Conservation (phyloP, 2,888 invertebrate species). For the Crossocerus cetratus region DNA sequence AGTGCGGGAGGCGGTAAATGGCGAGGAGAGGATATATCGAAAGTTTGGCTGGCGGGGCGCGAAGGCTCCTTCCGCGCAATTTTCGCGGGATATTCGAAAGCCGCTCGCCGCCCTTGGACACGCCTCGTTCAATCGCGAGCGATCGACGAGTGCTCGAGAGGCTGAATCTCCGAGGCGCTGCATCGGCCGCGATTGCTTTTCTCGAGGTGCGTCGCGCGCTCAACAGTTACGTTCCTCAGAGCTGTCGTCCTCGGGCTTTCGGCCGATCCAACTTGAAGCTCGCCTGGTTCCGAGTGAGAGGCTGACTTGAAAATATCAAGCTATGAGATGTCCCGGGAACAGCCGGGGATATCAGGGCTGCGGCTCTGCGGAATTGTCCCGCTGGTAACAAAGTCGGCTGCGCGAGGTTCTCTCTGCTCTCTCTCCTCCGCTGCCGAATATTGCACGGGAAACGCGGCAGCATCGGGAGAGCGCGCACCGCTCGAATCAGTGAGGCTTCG, state of each 20-base stretch:
- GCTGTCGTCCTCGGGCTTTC: too few species aligned
- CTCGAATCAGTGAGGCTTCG: conserved; percentile 42
- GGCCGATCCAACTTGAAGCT: too few species aligned
- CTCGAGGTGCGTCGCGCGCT: conserved; percentile 32
- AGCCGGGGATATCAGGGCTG: too few species aligned
- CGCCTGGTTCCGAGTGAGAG: too few species aligned
- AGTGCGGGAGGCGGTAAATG: too few species aligned
- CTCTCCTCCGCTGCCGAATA: conserved; percentile 37
- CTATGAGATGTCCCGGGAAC: too few species aligned
- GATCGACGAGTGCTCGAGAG: conserved; percentile 54
- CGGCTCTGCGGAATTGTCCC: conserved; percentile 33
- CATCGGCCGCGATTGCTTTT: conserved; percentile 64
- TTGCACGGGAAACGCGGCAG: conserved; percentile 20
- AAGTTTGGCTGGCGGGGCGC: too few species aligned
- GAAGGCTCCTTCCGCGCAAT: conserved; percentile 45
- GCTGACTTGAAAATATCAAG: too few species aligned
- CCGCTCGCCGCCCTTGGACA: conserved; percentile 52
- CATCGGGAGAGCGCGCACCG: too few species aligned
- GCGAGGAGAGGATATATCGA: too few species aligned
- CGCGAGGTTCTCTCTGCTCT: conserved; percentile 10
- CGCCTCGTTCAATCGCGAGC: conserved; percentile 59
- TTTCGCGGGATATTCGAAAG: conserved; percentile 51
- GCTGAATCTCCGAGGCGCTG: conserved; percentile 46
- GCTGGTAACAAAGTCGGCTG: conserved; percentile 41
- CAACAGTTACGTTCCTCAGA: conserved; percentile 9